phyloP scores from a whole-genome alignment of 2,113 vertebrate genomes.

The Emydura subglobosa region DNA sequence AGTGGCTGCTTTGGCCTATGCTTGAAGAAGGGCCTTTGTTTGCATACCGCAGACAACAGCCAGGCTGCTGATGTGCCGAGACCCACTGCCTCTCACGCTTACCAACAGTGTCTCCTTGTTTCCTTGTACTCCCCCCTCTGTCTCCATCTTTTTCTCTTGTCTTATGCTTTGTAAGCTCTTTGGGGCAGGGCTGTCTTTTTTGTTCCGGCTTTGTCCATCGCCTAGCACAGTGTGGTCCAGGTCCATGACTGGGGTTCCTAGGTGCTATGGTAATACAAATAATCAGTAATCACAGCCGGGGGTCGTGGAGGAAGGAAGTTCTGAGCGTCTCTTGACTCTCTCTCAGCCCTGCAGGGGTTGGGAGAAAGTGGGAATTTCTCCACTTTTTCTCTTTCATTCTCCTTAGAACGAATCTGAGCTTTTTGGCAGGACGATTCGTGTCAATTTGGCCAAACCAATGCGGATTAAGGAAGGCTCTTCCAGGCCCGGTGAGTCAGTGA shows the following conservation, averaged over 20 bases:
- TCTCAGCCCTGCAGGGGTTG: neutral
- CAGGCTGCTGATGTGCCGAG: neutral
- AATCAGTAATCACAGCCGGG: too few relatives aligned
- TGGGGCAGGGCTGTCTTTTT: neutral
- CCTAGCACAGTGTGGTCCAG: too few relatives aligned
- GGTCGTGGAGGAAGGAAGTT: neutral
- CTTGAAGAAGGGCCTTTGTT: neutral
- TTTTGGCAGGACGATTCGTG: conserved; percentile 94
- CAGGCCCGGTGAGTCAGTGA: conserved; percentile 86
- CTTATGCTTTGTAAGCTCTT: neutral
- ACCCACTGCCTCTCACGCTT: neutral
- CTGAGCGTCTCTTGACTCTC: neutral
- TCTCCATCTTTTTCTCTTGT: neutral
- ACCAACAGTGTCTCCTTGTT: neutral
- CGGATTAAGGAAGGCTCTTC: conserved; percentile 97
- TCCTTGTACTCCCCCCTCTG: neutral
- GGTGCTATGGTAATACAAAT: too few relatives aligned
- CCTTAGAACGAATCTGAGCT: conserved; percentile 95
- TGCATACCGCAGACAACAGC: neutral
- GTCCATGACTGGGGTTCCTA: too few relatives aligned
- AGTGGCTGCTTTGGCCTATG: neutral
- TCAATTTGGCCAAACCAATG: conserved; percentile 98
- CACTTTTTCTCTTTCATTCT: neutral
- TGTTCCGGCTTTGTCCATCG: neutral
- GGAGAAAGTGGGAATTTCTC: neutral